Percentiles rank a stretch among this genome's conserved stretches.
phyloP scores from a whole-genome alignment of 1,140 invertebrate genomes.

The Piezodorus guildinii region DNA sequence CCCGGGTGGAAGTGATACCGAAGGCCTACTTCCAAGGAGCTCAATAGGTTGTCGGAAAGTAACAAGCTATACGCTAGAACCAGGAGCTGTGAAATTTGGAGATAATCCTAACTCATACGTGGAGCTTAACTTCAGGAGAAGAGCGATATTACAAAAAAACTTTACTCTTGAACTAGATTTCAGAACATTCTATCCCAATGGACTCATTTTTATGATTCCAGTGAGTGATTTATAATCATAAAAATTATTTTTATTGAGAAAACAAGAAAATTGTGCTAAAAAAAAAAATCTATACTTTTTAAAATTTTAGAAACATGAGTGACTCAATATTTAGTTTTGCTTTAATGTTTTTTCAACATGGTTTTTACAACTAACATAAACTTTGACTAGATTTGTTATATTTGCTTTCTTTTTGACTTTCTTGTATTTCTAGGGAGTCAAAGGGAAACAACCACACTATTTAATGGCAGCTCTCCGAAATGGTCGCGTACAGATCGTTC shows the following conservation, averaged over 20 bases:
- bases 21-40: background rate
- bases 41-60: constrained; percentile 46
- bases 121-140: constrained; percentile 47
- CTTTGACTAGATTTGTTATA: no score
- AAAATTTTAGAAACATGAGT: no score
- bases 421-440: constrained; percentile 42
- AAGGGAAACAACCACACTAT: constrained; percentile 54
- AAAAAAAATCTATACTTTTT: no score
- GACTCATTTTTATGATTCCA: constrained; percentile 62
- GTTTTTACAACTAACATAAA: no score
- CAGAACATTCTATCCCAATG: constrained; percentile 73
- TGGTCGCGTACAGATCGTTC: constrained; percentile 52
- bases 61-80: constrained; percentile 60
- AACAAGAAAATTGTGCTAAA: no score
- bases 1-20: constrained; percentile 30
- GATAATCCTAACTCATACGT: constrained; percentile 67
- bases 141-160: constrained; percentile 52
- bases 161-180: constrained; percentile 72
- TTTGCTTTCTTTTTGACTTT: background rate
- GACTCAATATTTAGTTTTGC: no score
- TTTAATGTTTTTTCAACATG: no score
- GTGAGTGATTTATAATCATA: constrained; percentile 35
- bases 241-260: no score
- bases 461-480: constrained; percentile 57
- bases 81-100: constrained; percentile 74